Percentiles rank a stretch among this genome's conserved stretches.
Evolutionary conservation across 2,888 invertebrate genomes (phyloP).

Genomic region (Biston stratarius): DNA sequence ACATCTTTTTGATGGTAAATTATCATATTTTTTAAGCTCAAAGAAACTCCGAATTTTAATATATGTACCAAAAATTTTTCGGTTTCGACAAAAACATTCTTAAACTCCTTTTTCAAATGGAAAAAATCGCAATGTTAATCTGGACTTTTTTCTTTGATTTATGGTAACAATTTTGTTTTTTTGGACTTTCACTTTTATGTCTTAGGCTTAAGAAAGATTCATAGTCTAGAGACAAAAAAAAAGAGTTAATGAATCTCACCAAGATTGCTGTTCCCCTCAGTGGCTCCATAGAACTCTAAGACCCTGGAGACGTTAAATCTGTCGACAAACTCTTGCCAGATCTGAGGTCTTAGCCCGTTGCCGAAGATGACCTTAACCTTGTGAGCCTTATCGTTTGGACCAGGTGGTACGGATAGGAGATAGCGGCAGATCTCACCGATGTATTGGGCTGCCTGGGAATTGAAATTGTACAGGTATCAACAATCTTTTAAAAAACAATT

Average conservation of each 20-base stretch:
- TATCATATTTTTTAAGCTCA: too few species aligned
- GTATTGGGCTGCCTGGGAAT: conserved; percentile 91
- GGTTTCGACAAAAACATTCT: too few species aligned
- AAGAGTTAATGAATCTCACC: conserved; percentile 77
- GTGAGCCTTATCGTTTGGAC: conserved; percentile 88
- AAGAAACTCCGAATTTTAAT: too few species aligned
- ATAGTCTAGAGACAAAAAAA: neutral
- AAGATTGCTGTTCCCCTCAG: conserved; percentile 98
- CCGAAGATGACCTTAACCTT: conserved; percentile 93
- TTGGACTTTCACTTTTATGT: too few species aligned
- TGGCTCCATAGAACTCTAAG: conserved; percentile 98
- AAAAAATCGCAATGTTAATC: too few species aligned
- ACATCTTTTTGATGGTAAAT: too few species aligned
- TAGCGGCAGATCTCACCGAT: conserved; percentile 97
- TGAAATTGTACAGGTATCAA: neutral
- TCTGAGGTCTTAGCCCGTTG: conserved; percentile 96
- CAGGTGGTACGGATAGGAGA: conserved; percentile 89
- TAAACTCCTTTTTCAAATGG: too few species aligned
- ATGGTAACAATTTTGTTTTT: too few species aligned
- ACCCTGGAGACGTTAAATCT: conserved; percentile 90
- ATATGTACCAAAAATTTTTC: too few species aligned
- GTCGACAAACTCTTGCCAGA: conserved; percentile 95
- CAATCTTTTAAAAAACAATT: too few species aligned
- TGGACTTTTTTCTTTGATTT: too few species aligned
- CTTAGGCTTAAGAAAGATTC: too few species aligned